Conservation (phyloP, 2,797 vertebrate genomes). For the Muraenolepis orangiensis region DNA sequence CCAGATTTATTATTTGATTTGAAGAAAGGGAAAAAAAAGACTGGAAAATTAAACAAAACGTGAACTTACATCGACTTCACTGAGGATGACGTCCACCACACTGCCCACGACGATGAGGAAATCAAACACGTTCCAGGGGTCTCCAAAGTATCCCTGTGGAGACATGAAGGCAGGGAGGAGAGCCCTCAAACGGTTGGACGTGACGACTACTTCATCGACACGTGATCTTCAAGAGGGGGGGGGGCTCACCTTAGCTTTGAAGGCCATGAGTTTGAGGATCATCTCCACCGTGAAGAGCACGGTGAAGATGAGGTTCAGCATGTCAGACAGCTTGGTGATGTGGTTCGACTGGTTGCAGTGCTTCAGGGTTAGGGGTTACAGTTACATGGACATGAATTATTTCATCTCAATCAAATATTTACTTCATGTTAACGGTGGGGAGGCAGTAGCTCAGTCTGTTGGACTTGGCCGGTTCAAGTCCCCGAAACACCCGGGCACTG, state of each 20-base stretch:
- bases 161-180: neutral
- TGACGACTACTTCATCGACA: neutral
- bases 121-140: constrained; percentile 99
- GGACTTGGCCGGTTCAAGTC: too few relatives aligned
- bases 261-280: constrained; percentile 95
- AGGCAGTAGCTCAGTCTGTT: too few relatives aligned
- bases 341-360: constrained; percentile 93
- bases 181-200: neutral
- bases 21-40: neutral
- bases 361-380: constrained; percentile 57
- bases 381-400: neutral
- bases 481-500: too few relatives aligned
- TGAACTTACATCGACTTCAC: constrained; percentile 92
- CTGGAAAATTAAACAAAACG: neutral
- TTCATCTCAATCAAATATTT: neutral
- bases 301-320: constrained; percentile 92
- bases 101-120: constrained; percentile 97
- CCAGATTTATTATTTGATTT: neutral
- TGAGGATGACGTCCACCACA: constrained; percentile 95
- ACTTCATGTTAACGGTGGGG: neutral
- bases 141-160: constrained; percentile 93
- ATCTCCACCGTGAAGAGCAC: constrained; percentile 95
- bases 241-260: constrained; percentile 87
- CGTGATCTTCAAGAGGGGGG: neutral
- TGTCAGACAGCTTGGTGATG: constrained; percentile 89